Conservation (phyloP, 2,888 invertebrate species). For the Chydorus sphaericus region DNA sequence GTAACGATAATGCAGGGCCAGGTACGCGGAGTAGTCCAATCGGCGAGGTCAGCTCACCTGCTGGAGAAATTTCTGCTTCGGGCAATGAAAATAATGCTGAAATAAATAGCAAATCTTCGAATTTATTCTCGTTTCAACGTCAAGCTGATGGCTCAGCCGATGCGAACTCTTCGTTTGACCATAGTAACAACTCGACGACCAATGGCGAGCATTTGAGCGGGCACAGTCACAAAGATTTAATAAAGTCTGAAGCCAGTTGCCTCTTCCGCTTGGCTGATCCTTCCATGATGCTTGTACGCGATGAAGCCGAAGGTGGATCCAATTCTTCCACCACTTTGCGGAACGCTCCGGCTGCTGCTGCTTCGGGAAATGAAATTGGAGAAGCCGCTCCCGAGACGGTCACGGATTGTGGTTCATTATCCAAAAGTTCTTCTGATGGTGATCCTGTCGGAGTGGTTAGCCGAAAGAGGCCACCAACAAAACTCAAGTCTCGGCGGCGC, state of each 20-base stretch:
- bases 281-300: not conserved
- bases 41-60: too few relatives aligned
- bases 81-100: too few relatives aligned
- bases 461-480: slow-evolving; percentile 24
- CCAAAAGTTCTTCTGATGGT: slow-evolving; percentile 28
- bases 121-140: too few relatives aligned
- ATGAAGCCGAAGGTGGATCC: not conserved
- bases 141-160: too few relatives aligned
- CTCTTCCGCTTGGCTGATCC: not conserved
- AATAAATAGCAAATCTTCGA: too few relatives aligned
- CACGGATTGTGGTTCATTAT: slow-evolving; percentile 26
- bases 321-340: too few relatives aligned
- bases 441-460: slow-evolving; percentile 22
- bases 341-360: too few relatives aligned
- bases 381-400: slow-evolving; percentile 17
- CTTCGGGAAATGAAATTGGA: too few relatives aligned
- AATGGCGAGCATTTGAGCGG: slow-evolving; percentile 6
- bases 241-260: slow-evolving; percentile 14
- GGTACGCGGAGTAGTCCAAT: not conserved
- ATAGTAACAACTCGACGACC: too few relatives aligned
- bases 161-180: too few relatives aligned
- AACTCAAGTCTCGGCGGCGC: slow-evolving; percentile 31
- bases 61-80: too few relatives aligned
- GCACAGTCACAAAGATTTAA: slow-evolving; percentile 5
- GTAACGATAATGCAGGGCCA: too few relatives aligned